These are phyloP conservation scores for Myiagra hebetior DNA, from an alignment of 2,113 vertebrate genomes.

Conservation along the genomic window DNA sequence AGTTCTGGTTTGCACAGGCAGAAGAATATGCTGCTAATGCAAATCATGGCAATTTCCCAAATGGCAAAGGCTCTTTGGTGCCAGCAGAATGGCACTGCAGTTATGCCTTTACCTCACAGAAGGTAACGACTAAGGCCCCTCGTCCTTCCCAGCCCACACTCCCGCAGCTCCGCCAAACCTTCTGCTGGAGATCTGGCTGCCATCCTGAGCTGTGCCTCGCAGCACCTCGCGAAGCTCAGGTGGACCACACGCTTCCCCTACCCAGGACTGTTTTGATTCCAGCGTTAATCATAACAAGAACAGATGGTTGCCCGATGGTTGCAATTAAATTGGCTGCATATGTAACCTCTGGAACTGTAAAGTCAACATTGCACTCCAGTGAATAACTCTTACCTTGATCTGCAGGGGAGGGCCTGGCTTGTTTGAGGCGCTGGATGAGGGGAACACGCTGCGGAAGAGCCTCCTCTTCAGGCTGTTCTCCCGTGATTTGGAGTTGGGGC, in stretches of 20 bases:
- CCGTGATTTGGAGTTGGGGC: conserved; percentile 66
- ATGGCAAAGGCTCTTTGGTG: background rate
- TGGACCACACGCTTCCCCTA: fast-evolving
- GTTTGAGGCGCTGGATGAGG: conserved; percentile 29
- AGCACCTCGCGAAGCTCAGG: background rate
- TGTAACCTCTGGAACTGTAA: background rate
- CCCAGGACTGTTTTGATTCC: background rate
- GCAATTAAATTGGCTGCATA: background rate
- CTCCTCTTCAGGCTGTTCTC: conserved; percentile 75
- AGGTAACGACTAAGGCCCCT: background rate
- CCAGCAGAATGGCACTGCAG: background rate
- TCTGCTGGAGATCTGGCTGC: background rate
- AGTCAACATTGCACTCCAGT: background rate
- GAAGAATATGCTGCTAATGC: background rate
- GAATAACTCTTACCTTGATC: conserved; percentile 67
- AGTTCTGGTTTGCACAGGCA: background rate
- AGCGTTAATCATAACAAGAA: background rate
- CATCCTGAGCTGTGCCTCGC: background rate
- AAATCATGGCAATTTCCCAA: background rate
- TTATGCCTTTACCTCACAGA: background rate
- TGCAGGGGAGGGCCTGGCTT: conserved; percentile 55
- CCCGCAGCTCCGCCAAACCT: background rate
- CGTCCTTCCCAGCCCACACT: background rate
- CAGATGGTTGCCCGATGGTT: background rate
- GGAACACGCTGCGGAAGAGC: conserved; percentile 72